Percentiles rank a stretch among this genome's conserved stretches.
phyloP scores from a whole-genome alignment of 2,888 invertebrate genomes.

The Scaptomyza caliginosa region DNA sequence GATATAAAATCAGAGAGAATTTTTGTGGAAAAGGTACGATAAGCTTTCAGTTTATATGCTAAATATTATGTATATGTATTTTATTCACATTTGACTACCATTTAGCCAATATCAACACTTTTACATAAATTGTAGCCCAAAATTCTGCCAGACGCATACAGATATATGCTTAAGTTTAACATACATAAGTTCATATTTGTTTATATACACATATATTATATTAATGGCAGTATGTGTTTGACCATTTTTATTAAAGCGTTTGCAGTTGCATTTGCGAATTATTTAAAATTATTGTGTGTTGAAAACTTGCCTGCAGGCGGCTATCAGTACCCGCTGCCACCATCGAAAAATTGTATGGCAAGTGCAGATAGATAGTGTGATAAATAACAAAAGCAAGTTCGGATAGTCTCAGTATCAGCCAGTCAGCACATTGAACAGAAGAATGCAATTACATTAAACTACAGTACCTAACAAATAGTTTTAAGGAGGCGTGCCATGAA shows the following conservation, averaged over 20 bases:
- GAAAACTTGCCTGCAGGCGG: conserved; percentile 73
- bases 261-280: conserved; percentile 48
- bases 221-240: not conserved
- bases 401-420: conserved; percentile 23
- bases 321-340: conserved; percentile 54
- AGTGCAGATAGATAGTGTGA: conserved; percentile 17
- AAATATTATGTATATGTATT: too few species aligned
- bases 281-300: conserved; percentile 64
- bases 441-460: conserved; percentile 65
- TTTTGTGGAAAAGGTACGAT: conserved; percentile 33
- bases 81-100: conserved; percentile 35
- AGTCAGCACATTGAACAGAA: conserved; percentile 60
- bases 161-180: conserved; percentile 9
- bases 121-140: conserved; percentile 4
- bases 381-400: not conserved
- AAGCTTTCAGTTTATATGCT: too few species aligned
- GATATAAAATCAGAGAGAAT: conserved; percentile 16
- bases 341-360: conserved; percentile 8
- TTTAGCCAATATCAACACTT: conserved; percentile 16
- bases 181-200: not conserved
- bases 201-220: not conserved
- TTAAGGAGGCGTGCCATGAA: conserved; percentile 19
- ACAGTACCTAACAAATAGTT: conserved; percentile 23
- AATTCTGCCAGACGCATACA: conserved; percentile 31
- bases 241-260: conserved; percentile 7